A percentile compares a stretch with the other conserved stretches of the same genome.
These are phyloP conservation scores for Carcinoscorpius rotundicauda DNA, from an alignment of 1,140 invertebrate genomes.

Conservation along the genomic window DNA sequence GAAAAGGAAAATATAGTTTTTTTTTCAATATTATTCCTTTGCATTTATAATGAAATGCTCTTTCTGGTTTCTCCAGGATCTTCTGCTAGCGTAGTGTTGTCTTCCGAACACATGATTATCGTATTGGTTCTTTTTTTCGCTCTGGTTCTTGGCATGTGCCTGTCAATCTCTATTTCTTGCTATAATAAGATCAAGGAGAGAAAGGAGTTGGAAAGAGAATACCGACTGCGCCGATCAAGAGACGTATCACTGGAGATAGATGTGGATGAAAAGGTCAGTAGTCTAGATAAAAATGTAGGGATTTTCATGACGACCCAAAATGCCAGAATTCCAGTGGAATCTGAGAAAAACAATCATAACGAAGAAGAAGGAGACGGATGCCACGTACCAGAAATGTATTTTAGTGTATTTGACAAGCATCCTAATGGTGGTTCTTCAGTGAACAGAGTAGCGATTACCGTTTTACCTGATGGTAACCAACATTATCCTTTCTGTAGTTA, in stretches of 20 bases:
- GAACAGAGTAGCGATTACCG: not conserved
- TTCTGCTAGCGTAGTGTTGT: slow-evolving; percentile 18
- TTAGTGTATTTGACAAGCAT: slow-evolving; percentile 23
- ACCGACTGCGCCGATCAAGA: slow-evolving; percentile 24
- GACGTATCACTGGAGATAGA: slow-evolving; percentile 23
- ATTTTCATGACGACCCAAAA: slow-evolving; percentile 9
- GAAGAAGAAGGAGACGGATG: slow-evolving; percentile 26
- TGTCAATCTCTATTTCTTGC: slow-evolving; percentile 28
- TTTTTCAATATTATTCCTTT: no score
- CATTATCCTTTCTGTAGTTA: slow-evolving; percentile 14
- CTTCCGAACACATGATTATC: slow-evolving; percentile 62
- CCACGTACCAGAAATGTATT: slow-evolving; percentile 26
- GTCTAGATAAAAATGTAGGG: slow-evolving; percentile 13
- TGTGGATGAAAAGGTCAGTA: slow-evolving; percentile 12
- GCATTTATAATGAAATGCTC: not conserved
- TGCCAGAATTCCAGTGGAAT: slow-evolving; percentile 10
- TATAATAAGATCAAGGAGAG: slow-evolving; percentile 27
- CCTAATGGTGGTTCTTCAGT: slow-evolving; percentile 18
- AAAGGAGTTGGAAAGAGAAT: slow-evolving; percentile 25
- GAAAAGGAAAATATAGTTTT: no score
- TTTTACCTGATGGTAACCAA: not conserved
- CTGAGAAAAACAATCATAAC: slow-evolving; percentile 8
- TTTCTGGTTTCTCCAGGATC: slow-evolving; percentile 5
- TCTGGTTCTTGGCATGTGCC: slow-evolving; percentile 70
- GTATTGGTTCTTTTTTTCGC: slow-evolving; percentile 78